Conservation (phyloP, 92 coral and sea anemone species). For the Metridium senile region DNA sequence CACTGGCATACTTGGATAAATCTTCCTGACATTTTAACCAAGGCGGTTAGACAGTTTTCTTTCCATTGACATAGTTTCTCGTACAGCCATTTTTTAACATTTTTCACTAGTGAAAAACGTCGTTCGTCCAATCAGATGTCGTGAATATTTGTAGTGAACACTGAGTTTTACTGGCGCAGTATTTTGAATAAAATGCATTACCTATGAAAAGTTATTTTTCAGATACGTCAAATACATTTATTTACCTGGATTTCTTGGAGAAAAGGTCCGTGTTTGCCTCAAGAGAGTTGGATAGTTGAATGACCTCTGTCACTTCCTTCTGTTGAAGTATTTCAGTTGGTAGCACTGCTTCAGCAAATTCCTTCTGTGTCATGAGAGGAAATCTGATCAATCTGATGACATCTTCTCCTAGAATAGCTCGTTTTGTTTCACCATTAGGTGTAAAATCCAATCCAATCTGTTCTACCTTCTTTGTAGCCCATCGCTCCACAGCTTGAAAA, state of each 20-base stretch:
- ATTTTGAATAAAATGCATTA: no score
- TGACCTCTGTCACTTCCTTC: constrained; percentile 28
- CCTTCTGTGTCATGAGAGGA: constrained; percentile 47
- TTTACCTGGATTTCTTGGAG: neutral
- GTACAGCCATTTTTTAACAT: no score
- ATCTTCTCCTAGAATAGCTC: constrained; percentile 36
- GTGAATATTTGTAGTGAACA: no score
- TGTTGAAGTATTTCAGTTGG: constrained; percentile 13
- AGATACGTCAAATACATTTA: neutral
- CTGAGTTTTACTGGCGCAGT: no score
- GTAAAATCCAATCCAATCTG: constrained; percentile 20
- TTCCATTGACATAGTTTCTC: no score
- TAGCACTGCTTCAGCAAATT: constrained; percentile 44
- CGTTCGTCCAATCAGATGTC: no score
- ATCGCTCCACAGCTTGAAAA: constrained; percentile 60
- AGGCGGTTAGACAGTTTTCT: no score
- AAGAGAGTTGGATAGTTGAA: constrained; percentile 15
- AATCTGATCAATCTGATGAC: constrained; percentile 34
- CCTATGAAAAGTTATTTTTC: no score
- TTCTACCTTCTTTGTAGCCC: constrained; percentile 54
- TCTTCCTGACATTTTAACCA: no score
- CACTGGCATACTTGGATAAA: no score
- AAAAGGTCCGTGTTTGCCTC: neutral
- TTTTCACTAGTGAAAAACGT: no score
- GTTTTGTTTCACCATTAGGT: constrained; percentile 41